Evolutionary conservation across 2,888 invertebrate genomes (phyloP).

Genomic region (Ophioninae sp.): DNA sequence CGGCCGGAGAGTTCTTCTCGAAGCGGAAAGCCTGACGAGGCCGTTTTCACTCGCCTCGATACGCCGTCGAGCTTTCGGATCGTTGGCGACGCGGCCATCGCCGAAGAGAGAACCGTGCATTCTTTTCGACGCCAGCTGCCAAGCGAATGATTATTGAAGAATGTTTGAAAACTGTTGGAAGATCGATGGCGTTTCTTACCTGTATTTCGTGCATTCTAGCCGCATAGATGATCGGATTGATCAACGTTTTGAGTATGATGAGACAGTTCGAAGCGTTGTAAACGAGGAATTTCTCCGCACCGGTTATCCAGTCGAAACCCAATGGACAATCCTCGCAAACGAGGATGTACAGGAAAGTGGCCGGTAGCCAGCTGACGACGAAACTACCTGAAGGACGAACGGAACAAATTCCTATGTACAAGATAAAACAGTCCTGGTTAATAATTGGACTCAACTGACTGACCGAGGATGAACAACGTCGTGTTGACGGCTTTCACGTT

Average conservation of each 20-base stretch:
- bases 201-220: conserved; percentile 85
- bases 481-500: conserved; percentile 84
- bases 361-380: conserved; percentile 85
- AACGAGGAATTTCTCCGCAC: conserved; percentile 67
- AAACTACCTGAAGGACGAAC: conserved; percentile 77
- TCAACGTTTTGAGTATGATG: conserved; percentile 84
- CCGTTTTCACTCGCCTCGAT: conserved; percentile 66
- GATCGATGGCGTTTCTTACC: conserved; percentile 22
- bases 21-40: conserved; percentile 47
- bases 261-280: conserved; percentile 82
- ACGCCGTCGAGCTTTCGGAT: conserved; percentile 69
- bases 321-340: conserved; percentile 82
- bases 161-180: too few species aligned
- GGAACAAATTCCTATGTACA: neutral
- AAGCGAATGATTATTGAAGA: neutral
- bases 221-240: conserved; percentile 86
- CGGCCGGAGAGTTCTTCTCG: conserved; percentile 50
- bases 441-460: too few species aligned
- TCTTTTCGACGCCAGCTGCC: conserved; percentile 79
- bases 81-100: conserved; percentile 64
- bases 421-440: too few species aligned
- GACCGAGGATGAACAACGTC: conserved; percentile 84
- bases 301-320: conserved; percentile 63
- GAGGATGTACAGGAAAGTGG: conserved; percentile 83
- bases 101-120: conserved; percentile 77